Evolutionary conservation across 2,113 vertebrate species (phyloP).

Genomic region (Solea senegalensis): DNA sequence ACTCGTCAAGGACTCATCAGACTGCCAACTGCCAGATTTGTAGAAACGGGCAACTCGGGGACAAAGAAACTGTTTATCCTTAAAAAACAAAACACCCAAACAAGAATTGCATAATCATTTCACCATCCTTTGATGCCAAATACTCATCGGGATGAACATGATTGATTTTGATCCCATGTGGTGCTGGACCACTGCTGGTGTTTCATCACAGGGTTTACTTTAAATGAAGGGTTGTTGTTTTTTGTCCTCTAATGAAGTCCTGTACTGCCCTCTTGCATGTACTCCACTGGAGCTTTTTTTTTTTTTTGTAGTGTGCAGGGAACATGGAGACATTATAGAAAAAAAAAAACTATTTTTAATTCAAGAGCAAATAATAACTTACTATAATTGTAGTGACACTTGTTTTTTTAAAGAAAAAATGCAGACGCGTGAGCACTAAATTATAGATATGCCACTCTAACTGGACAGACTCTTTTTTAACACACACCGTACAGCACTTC

Average conservation of each 20-base stretch:
- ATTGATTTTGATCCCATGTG: conserved; percentile 31
- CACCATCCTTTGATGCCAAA: conserved; percentile 28
- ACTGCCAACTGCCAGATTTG: neutral
- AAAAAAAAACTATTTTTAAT: conserved; percentile 4
- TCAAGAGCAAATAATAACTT: neutral
- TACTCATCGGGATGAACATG: conserved; percentile 12
- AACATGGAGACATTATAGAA: neutral
- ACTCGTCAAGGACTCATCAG: too few relatives aligned
- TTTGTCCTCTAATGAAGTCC: conserved; percentile 53
- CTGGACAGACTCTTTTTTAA: conserved; percentile 69
- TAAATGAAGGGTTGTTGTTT: conserved; percentile 21
- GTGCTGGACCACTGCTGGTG: conserved; percentile 32
- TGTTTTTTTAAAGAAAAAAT: conserved; percentile 1
- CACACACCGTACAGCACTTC: neutral
- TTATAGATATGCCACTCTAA: conserved; percentile 75
- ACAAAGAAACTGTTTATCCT: conserved; percentile 1
- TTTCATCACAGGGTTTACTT: conserved; percentile 33
- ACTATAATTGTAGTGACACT: conserved; percentile 21
- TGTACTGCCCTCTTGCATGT: conserved; percentile 52
- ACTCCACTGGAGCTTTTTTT: neutral
- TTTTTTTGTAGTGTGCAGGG: conserved; percentile 6
- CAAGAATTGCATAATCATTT: conserved; percentile 27
- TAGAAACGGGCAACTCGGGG: conserved; percentile 5
- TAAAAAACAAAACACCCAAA: conserved; percentile 1
- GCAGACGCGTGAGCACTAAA: conserved; percentile 47